Evolutionary conservation across 1,140 invertebrate species (phyloP).

Genomic region (Leptoteleia sp.): DNA sequence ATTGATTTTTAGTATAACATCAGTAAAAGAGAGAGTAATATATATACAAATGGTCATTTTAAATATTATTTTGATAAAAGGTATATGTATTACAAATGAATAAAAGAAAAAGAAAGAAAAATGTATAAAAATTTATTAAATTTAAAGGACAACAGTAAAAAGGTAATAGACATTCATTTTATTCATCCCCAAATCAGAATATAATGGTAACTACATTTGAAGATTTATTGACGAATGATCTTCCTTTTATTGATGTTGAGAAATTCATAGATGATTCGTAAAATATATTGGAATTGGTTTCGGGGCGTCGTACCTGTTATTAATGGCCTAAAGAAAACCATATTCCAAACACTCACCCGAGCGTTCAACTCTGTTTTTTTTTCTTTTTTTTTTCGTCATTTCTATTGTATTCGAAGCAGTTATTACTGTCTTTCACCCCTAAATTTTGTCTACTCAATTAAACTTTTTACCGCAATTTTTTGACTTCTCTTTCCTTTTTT

Average conservation of each 20-base stretch:
- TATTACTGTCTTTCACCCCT: no score
- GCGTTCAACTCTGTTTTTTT: not conserved
- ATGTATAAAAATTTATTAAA: not conserved
- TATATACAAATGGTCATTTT: no score
- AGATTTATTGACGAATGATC: slow-evolving; percentile 1
- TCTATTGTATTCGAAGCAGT: no score
- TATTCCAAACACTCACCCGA: slow-evolving; percentile 9
- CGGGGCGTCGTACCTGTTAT: slow-evolving; percentile 4
- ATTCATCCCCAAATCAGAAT: not conserved
- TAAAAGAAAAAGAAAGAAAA: not conserved
- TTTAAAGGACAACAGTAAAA: not conserved
- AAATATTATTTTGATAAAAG: no score
- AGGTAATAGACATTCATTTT: no score
- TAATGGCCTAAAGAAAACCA: not conserved
- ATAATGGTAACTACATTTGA: not conserved
- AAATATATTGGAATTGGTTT: slow-evolving; percentile 22
- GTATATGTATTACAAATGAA: no score
- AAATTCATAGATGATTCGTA: not conserved
- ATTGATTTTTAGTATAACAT: no score
- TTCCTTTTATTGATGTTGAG: slow-evolving; percentile 5
- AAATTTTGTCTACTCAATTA: no score
- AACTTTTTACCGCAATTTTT: no score
- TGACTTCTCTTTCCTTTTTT: no score
- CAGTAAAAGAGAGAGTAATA: no score
- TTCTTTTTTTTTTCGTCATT: no score